These are phyloP conservation scores for Excalfactoria chinensis DNA, from an alignment of 2,113 vertebrate genomes.

Conservation along the genomic window DNA sequence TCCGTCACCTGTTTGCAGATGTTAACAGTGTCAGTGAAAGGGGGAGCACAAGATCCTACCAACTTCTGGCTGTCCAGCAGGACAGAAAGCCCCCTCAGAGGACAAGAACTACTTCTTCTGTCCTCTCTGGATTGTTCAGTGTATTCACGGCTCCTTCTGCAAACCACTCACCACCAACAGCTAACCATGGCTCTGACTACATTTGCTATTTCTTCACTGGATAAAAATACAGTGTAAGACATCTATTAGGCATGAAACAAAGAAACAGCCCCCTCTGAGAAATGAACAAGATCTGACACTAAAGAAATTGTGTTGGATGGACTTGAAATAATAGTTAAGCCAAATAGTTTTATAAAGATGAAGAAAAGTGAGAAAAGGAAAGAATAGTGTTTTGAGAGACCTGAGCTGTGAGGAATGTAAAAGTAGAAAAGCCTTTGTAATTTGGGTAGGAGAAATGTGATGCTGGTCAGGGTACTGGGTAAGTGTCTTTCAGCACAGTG, in stretches of 20 bases:
- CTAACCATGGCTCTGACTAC: background rate
- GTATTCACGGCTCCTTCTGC: background rate
- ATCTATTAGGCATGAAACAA: background rate
- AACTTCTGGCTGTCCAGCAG: background rate
- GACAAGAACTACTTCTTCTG: background rate
- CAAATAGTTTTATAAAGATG: background rate
- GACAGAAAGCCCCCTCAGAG: background rate
- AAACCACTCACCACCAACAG: background rate
- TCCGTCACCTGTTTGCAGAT: background rate
- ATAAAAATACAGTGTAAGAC: background rate
- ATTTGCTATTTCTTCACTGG: background rate
- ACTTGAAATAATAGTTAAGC: background rate
- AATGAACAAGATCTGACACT: background rate
- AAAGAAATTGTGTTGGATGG: background rate
- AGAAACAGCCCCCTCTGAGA: background rate
- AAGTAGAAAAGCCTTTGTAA: background rate
- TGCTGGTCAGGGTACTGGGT: background rate
- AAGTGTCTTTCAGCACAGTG: rapidly evolving
- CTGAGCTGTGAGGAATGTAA: background rate
- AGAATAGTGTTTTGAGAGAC: background rate
- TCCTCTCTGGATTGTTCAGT: background rate
- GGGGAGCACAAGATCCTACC: background rate
- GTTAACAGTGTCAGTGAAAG: rapidly evolving
- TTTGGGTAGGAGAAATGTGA: background rate
- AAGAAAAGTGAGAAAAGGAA: background rate